Percentiles rank a stretch among this genome's conserved stretches.
Evolutionary conservation across 1,140 invertebrate species (phyloP).

Genomic region (Musca vetustissima): DNA sequence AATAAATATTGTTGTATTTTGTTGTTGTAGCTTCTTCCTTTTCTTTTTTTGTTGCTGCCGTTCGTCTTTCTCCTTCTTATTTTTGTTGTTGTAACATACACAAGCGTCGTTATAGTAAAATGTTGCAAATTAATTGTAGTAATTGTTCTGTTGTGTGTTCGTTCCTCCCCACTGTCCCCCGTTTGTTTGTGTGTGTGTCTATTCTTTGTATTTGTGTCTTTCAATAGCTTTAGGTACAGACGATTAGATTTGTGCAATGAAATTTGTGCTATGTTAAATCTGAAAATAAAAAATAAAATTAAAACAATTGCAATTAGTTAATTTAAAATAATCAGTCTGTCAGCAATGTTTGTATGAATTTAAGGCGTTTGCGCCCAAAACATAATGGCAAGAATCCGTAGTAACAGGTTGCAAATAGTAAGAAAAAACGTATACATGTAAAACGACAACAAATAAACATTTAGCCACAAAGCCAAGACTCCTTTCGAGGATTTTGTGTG

Average conservation of each 20-base stretch:
- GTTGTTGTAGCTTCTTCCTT: too few relatives aligned
- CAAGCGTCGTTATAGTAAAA: not conserved
- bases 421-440: too few relatives aligned
- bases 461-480: too few relatives aligned
- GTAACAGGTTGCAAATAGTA: too few relatives aligned
- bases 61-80: not conserved
- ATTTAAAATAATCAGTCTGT: not conserved
- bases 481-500: too few relatives aligned
- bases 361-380: not conserved
- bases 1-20: not conserved
- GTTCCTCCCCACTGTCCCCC: not conserved
- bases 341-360: not conserved
- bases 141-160: not conserved
- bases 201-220: not conserved
- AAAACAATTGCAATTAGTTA: not conserved
- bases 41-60: not conserved
- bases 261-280: slow-evolving; percentile 21
- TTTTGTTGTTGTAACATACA: not conserved
- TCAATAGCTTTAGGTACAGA: too few relatives aligned
- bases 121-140: not conserved
- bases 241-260: slow-evolving; percentile 14
- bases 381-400: too few relatives aligned
- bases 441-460: too few relatives aligned
- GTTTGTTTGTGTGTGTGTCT: not conserved
- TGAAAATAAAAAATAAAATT: not conserved